phyloP scores from a whole-genome alignment of 2,113 vertebrate genomes.

The Calidris pugnax region DNA sequence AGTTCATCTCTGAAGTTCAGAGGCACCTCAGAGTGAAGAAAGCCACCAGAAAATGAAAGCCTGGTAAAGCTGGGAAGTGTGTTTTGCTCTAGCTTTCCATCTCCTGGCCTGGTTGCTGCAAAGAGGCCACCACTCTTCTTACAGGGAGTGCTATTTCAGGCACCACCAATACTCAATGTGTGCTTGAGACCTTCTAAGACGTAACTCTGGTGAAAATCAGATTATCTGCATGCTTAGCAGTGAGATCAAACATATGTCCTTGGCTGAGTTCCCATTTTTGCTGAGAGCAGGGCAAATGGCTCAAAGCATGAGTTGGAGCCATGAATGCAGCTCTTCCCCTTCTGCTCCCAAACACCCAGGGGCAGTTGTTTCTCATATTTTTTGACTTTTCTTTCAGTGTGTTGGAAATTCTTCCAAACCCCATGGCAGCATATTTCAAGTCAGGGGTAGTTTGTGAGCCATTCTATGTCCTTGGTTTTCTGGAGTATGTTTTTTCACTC shows the following conservation, averaged over 20 bases:
- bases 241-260: background rate
- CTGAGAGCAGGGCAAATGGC: background rate
- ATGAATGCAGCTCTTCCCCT: background rate
- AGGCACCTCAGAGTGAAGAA: background rate
- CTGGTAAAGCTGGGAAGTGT: background rate
- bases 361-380: background rate
- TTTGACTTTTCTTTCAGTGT: background rate
- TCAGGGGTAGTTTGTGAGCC: background rate
- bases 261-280: background rate
- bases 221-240: background rate
- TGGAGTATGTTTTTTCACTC: background rate
- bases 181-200: background rate
- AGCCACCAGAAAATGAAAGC: background rate
- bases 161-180: fast-evolving
- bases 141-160: background rate
- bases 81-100: background rate
- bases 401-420: background rate
- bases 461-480: background rate
- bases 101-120: background rate
- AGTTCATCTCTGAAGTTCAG: background rate
- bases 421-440: background rate
- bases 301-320: background rate
- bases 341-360: background rate
- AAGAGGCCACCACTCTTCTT: background rate
- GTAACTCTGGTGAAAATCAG: background rate